Evolutionary conservation across 1,140 invertebrate species (phyloP), one percentile per base, ranked within the genome.

Genomic region (Pogonomyrmex barbatus): DNA sequence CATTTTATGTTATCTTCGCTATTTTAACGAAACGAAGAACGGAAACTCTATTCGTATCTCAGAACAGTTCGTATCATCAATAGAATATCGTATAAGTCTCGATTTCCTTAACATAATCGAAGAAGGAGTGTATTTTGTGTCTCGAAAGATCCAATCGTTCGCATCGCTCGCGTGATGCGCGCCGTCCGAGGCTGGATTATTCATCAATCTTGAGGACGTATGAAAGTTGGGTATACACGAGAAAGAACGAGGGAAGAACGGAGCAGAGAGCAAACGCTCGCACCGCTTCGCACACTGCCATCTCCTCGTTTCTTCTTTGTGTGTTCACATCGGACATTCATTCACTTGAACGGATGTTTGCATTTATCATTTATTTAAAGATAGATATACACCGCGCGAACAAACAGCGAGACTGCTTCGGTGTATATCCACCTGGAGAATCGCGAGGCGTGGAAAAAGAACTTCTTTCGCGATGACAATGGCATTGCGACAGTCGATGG

Each of bases 331-430:
- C 67, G 24, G n/a, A 60, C 67, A 58, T 60, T 82, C 52, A 5
- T 63, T 79, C 47, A 12, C 14, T 36, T 39, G 60, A 52, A 42
- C 14, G 33, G 45, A 76, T 6, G 33, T 82, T 82, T 73, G 79
- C 54, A 36, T 82, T 73, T 58, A 82, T 73, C 54, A 60, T 73
- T 71, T 82, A 73, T 82, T 82, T 73, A 73, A 82, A 60, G 52
- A 73, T 60, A 71, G 30, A 24, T 56, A 24, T 58, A 58, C 65
- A 58, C 30, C 12, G 52, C 4, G 39, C 67, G 67, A 71, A 39
- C 42, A 71, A 71, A 82, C 67, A 71, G 78, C 52, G 67, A 70
- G 30, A 45, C 14, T 73, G 39, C 33, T 58, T 82, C 67, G 33
- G 39, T 47, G 50, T 60, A 60, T 60, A 60, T 52, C 52, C 52